Conservation (phyloP, 2,888 invertebrate species). For the Macroteleia sp. region DNA sequence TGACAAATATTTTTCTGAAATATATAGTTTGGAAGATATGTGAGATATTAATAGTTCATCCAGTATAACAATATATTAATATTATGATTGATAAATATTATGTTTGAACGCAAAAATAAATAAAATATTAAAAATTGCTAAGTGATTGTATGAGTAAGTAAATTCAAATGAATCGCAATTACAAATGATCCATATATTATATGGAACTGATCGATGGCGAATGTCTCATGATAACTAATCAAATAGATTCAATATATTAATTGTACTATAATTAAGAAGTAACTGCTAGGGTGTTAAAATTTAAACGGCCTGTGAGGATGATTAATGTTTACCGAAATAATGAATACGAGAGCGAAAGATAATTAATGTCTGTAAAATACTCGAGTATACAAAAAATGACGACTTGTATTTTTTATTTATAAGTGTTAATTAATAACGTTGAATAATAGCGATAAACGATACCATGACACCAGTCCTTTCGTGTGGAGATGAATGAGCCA, state of each 20-base stretch:
- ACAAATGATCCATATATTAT: too few species aligned
- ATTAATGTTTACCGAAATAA: neutral
- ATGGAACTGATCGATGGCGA: too few species aligned
- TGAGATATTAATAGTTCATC: too few species aligned
- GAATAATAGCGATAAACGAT: constrained; percentile 8
- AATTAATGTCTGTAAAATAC: constrained; percentile 5
- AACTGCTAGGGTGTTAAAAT: neutral
- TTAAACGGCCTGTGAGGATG: neutral
- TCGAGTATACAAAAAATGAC: neutral
- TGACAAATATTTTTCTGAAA: too few species aligned
- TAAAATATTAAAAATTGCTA: too few species aligned
- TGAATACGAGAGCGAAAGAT: neutral
- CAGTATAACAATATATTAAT: too few species aligned
- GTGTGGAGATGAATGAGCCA: constrained; percentile 26
- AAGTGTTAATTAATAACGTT: constrained; percentile 23
- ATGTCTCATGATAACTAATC: constrained; percentile 1
- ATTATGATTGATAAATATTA: too few species aligned
- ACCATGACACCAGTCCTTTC: constrained; percentile 10
- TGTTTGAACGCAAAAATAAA: too few species aligned
- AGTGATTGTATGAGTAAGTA: too few species aligned
- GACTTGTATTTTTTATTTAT: constrained; percentile 7
- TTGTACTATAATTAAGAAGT: constrained; percentile 12
- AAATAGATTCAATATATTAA: constrained; percentile 5
- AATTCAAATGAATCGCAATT: too few species aligned
- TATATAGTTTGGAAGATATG: too few species aligned